These are phyloP conservation scores for Quadriops clusia DNA, from an alignment of 2,888 invertebrate species.

Conservation along the genomic window DNA sequence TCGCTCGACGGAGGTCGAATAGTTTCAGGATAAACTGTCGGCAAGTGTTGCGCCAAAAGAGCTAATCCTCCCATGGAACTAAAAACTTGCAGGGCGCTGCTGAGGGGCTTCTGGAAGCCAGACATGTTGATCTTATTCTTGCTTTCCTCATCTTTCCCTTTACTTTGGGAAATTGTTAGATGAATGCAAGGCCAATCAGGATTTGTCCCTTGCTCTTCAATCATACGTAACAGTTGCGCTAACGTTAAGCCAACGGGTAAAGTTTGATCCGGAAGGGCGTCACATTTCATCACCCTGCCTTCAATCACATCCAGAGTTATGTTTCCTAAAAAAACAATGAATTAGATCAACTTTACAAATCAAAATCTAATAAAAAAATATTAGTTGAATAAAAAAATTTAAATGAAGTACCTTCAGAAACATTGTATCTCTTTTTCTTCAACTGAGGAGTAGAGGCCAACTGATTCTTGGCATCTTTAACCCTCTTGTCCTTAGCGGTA, in stretches of 20 bases:
- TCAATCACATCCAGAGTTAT: constrained; percentile 26
- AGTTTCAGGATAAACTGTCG: constrained; percentile 77
- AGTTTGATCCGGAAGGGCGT: constrained; percentile 29
- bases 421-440: constrained; percentile 31
- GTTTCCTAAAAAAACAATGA: too few species aligned
- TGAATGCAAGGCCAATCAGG: constrained; percentile 35
- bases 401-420: constrained; percentile 22
- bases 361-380: too few species aligned
- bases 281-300: constrained; percentile 31
- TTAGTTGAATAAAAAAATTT: too few species aligned
- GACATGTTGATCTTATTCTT: constrained; percentile 16
- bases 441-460: constrained; percentile 29
- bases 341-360: too few species aligned
- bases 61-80: constrained; percentile 81
- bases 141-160: constrained; percentile 29
- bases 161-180: constrained; percentile 32
- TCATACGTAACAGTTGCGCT: constrained; percentile 32
- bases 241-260: constrained; percentile 31
- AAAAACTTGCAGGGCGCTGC: constrained; percentile 68
- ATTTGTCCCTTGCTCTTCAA: constrained; percentile 28
- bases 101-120: constrained; percentile 28
- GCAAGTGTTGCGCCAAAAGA: constrained; percentile 76
- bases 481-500: constrained; percentile 79
- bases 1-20: constrained; percentile 46
- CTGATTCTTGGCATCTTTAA: constrained; percentile 69